phyloP scores from a whole-genome alignment of 2,888 invertebrate species.

The Dasypolia templi region DNA sequence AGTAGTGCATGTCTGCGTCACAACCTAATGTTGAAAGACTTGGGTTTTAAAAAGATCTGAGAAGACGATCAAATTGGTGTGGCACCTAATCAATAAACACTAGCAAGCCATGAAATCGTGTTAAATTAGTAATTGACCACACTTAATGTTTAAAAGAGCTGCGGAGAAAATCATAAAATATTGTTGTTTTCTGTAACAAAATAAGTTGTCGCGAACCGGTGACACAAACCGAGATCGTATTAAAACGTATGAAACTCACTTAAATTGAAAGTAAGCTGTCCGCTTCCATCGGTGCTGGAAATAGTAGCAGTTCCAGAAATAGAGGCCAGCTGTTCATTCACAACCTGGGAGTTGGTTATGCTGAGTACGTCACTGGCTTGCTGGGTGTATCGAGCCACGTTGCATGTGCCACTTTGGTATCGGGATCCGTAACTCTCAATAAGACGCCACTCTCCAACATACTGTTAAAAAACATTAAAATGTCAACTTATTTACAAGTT shows the following conservation, averaged over 20 bases:
- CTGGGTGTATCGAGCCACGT: slow-evolving; percentile 74
- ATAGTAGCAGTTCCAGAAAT: slow-evolving; percentile 75
- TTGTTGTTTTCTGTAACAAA: neutral
- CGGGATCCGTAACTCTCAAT: slow-evolving; percentile 78
- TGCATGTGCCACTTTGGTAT: slow-evolving; percentile 78
- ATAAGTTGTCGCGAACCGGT: neutral
- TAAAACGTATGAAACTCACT: slow-evolving; percentile 69
- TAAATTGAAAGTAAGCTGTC: slow-evolving; percentile 91
- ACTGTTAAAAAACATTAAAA: slow-evolving; percentile 40
- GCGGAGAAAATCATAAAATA: no score
- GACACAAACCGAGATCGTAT: neutral
- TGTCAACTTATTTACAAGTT: neutral
- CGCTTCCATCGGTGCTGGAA: slow-evolving; percentile 90
- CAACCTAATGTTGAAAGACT: neutral
- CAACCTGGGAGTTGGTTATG: slow-evolving; percentile 78
- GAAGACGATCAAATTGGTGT: neutral
- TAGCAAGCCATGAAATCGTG: neutral
- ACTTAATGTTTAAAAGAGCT: neutral
- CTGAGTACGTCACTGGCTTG: slow-evolving; percentile 64
- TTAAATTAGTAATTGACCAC: neutral
- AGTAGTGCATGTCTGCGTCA: neutral
- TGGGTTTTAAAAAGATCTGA: neutral
- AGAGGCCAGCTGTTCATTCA: slow-evolving; percentile 69
- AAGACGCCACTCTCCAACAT: slow-evolving; percentile 76
- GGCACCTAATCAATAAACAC: neutral